Conservation (phyloP, 2,888 invertebrate species). For the Tachystola acroxantha region DNA sequence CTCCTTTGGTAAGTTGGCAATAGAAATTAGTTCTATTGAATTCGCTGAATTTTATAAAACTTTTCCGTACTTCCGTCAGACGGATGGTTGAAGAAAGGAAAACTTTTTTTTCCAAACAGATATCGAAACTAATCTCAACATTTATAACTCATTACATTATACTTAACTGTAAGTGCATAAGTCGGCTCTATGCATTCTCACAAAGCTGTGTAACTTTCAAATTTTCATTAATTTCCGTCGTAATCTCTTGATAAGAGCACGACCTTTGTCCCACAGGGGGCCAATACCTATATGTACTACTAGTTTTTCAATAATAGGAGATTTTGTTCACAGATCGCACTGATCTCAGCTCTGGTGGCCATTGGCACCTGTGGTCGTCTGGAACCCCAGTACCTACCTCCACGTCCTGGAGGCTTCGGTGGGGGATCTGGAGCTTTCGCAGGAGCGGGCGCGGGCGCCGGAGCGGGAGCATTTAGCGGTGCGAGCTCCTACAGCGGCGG, state of each 20-base stretch:
- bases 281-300: no score
- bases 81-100: no score
- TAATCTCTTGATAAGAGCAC: no score
- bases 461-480: slow-evolving; percentile 18
- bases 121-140: no score
- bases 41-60: background rate
- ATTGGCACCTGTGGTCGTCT: slow-evolving; percentile 51
- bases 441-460: slow-evolving; percentile 20
- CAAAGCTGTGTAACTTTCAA: no score
- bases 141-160: no score
- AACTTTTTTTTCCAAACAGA: no score
- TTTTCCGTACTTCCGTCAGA: background rate
- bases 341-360: slow-evolving; percentile 46
- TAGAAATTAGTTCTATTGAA: background rate
- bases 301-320: no score
- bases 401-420: slow-evolving; percentile 31
- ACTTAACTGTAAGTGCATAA: no score
- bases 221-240: no score
- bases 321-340: slow-evolving; percentile 7
- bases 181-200: no score
- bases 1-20: slow-evolving; percentile 50
- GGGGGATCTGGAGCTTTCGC: slow-evolving; percentile 14
- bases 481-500: slow-evolving; percentile 24
- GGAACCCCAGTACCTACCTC: slow-evolving; percentile 50
- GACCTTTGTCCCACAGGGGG: no score